phyloP scores from a whole-genome alignment of 2,113 vertebrate species.

The Sciurus niger region DNA sequence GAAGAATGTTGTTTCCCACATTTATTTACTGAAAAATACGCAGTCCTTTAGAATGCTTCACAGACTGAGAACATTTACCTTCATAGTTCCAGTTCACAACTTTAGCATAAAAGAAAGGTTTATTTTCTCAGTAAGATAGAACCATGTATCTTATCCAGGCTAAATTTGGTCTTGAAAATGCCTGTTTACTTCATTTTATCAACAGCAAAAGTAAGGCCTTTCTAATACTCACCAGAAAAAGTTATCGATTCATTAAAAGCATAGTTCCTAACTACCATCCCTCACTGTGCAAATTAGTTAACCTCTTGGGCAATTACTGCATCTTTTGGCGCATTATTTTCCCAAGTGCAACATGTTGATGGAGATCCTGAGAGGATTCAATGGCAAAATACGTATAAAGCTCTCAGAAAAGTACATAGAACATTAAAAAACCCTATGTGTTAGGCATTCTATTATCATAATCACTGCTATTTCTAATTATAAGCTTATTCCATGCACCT shows the following conservation, averaged over 20 bases:
- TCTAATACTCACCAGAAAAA: neutral
- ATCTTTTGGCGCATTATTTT: neutral
- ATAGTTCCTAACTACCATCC: neutral
- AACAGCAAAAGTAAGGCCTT: neutral
- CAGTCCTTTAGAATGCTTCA: neutral
- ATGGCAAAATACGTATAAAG: neutral
- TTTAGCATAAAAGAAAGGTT: neutral
- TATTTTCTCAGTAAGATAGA: neutral
- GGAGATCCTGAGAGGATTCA: neutral
- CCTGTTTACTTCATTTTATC: neutral
- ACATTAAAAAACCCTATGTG: neutral
- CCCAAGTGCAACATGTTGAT: neutral
- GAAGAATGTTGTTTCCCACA: neutral
- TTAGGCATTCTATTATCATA: neutral
- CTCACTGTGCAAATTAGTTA: neutral
- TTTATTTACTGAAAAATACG: neutral
- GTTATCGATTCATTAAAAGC: neutral
- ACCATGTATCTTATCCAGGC: neutral
- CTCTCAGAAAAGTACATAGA: neutral
- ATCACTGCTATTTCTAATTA: neutral
- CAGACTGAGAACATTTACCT: neutral
- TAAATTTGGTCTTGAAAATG: constrained; percentile 18
- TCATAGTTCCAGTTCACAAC: too few relatives aligned
- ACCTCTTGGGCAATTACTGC: neutral
- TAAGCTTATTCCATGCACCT: neutral